These are phyloP conservation scores for Campylorhamphus procurvoides DNA, from an alignment of 2,113 vertebrate genomes.

Conservation along the genomic window DNA sequence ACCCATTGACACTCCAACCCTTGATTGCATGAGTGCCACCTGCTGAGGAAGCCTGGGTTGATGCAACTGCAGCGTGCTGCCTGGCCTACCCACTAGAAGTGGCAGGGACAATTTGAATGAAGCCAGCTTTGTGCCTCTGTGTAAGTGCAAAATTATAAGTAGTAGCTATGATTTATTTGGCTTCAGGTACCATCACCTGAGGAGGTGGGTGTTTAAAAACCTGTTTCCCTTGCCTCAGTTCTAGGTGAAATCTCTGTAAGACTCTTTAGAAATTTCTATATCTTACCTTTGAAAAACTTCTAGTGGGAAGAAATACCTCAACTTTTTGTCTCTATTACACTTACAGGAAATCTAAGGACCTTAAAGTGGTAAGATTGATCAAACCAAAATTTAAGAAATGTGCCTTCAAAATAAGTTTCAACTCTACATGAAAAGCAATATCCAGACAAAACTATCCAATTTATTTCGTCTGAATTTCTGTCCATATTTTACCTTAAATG, in stretches of 20 bases:
- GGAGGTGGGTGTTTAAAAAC: background rate
- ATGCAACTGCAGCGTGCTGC: fast-evolving
- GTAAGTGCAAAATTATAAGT: background rate
- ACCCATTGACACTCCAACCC: fast-evolving
- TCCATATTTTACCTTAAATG: background rate
- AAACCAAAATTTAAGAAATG: background rate
- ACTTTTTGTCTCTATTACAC: background rate
- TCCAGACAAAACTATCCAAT: background rate
- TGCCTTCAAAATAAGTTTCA: background rate
- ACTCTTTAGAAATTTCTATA: background rate
- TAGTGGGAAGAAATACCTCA: background rate
- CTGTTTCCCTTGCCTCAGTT: background rate
- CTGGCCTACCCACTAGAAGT: background rate
- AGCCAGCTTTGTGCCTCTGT: fast-evolving
- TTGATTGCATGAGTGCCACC: fast-evolving
- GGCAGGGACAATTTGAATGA: background rate
- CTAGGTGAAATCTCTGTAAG: background rate
- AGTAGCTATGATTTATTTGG: background rate
- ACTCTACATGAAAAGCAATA: background rate
- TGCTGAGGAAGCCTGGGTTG: fast-evolving
- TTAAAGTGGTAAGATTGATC: background rate
- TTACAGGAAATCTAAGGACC: background rate
- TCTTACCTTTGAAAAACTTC: background rate
- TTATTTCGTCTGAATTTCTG: background rate
- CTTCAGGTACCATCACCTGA: background rate